A percentile compares a stretch with the other conserved stretches of the same genome.
Conservation (phyloP, 2,888 invertebrate species). For the Encarsia formosa region DNA sequence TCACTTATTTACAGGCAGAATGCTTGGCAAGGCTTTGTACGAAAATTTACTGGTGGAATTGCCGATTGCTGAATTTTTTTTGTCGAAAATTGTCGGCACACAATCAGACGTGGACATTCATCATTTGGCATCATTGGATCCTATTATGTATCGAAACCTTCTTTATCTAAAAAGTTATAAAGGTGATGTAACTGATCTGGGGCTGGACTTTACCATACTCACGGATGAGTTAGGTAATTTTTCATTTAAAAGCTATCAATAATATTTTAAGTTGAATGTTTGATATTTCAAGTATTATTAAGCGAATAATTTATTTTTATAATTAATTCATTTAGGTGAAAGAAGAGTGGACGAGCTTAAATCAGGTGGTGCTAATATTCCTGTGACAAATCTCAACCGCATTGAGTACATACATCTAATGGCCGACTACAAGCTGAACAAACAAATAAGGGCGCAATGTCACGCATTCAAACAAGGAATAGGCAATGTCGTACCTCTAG, state of each 20-base stretch:
- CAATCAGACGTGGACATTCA: constrained; percentile 80
- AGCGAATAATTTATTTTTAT: background rate
- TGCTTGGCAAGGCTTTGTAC: constrained; percentile 92
- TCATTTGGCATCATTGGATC: constrained; percentile 90
- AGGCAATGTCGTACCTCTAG: constrained; percentile 82
- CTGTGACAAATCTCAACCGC: constrained; percentile 86
- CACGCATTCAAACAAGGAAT: constrained; percentile 85
- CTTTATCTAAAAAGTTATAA: constrained; percentile 80
- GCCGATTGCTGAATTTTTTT: constrained; percentile 93
- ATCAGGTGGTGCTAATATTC: constrained; percentile 82
- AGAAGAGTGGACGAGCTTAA: constrained; percentile 87
- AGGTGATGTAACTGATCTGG: constrained; percentile 82
- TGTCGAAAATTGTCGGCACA: constrained; percentile 81
- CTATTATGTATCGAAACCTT: constrained; percentile 85
- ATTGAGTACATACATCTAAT: constrained; percentile 95
- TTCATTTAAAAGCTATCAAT: background rate
- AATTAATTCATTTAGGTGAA: constrained; percentile 64
- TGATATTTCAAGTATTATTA: background rate
- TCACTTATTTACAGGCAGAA: constrained; percentile 82
- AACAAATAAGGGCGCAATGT: constrained; percentile 82
- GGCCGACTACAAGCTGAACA: constrained; percentile 93
- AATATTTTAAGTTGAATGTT: background rate
- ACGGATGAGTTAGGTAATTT: constrained; percentile 67
- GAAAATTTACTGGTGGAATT: constrained; percentile 92
- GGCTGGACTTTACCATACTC: constrained; percentile 89